phyloP scores from a whole-genome alignment of 64 coral and sea anemone species.

The Dendronephthya gigantea region DNA sequence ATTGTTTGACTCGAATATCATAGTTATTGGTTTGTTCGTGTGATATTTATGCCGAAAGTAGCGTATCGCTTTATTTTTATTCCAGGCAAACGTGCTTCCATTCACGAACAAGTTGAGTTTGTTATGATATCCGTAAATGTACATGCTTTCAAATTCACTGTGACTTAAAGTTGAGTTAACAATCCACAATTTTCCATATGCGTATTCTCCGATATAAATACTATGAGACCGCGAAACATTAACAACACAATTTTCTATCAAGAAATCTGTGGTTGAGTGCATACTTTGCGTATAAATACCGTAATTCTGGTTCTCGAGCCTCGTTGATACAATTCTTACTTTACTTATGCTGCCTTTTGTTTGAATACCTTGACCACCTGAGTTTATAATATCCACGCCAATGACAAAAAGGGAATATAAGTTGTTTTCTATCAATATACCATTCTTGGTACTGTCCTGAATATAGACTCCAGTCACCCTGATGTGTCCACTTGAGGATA shows the following conservation, averaged over 20 bases:
- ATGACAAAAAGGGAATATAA: too few relatives aligned
- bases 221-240: conserved; percentile 16
- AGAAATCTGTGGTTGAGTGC: too few relatives aligned
- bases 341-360: too few relatives aligned
- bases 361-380: too few relatives aligned
- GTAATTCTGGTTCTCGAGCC: too few relatives aligned
- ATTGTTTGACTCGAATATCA: conserved; percentile 20
- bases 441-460: too few relatives aligned
- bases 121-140: not conserved
- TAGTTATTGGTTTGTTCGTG: not conserved
- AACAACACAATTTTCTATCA: conserved; percentile 14
- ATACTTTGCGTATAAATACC: too few relatives aligned
- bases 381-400: too few relatives aligned
- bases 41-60: not conserved
- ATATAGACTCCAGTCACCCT: too few relatives aligned
- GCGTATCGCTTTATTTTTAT: conserved; percentile 8
- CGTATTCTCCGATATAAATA: not conserved
- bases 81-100: conserved; percentile 21
- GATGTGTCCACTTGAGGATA: too few relatives aligned
- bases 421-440: too few relatives aligned
- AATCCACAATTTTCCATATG: conserved; percentile 13
- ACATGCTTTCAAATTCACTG: conserved; percentile 17
- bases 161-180: conserved; percentile 32
- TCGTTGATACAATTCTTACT: too few relatives aligned
- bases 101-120: not conserved